Evolutionary conservation across 2,888 invertebrate species (phyloP).

Genomic region (Dynastes tityus): DNA sequence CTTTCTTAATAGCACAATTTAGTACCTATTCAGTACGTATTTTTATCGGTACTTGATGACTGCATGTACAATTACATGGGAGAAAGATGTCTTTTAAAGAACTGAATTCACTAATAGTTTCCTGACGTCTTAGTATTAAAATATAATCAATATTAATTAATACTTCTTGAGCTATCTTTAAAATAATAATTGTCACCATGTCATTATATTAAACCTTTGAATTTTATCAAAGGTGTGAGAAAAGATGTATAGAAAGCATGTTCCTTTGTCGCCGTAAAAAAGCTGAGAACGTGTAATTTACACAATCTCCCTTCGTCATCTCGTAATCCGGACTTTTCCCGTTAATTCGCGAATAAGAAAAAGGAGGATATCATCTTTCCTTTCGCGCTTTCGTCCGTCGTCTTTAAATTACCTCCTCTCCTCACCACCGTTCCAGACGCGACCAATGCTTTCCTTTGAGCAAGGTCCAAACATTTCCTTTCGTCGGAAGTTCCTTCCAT

Average conservation of each 20-base stretch:
- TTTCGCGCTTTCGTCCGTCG: constrained; percentile 11
- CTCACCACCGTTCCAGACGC: not conserved
- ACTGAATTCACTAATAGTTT: too few relatives aligned
- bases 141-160: too few relatives aligned
- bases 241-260: constrained; percentile 10
- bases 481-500: constrained; percentile 14
- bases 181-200: too few relatives aligned
- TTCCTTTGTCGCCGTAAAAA: not conserved
- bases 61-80: too few relatives aligned
- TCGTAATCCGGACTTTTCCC: constrained; percentile 36
- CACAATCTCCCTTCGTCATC: constrained; percentile 32
- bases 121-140: too few relatives aligned
- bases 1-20: too few relatives aligned
- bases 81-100: too few relatives aligned
- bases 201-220: not conserved
- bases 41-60: too few relatives aligned
- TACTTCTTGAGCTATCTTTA: too few relatives aligned
- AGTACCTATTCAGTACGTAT: too few relatives aligned
- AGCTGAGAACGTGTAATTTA: constrained; percentile 16
- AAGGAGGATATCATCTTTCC: constrained; percentile 27
- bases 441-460: constrained; percentile 2
- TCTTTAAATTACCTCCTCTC: constrained; percentile 9
- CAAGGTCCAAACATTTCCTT: constrained; percentile 33
- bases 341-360: constrained; percentile 35
- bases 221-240: not conserved